Conservation (phyloP, 92 coral and sea anemone species). For the Meandrina meandrites region DNA sequence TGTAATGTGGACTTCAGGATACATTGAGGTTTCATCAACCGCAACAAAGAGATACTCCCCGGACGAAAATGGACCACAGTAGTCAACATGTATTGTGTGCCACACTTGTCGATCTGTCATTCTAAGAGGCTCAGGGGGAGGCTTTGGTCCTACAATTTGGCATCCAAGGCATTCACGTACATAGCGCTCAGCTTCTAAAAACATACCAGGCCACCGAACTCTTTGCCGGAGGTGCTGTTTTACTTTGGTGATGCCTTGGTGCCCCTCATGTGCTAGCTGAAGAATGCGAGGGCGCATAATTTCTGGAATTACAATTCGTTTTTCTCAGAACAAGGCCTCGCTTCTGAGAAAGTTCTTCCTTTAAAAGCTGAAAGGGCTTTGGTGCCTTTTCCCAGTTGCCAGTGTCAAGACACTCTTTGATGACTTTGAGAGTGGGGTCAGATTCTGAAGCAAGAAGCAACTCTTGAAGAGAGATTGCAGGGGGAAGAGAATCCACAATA, state of each 20-base stretch:
- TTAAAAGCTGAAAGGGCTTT: conserved; percentile 9
- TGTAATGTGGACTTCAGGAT: conserved; percentile 39
- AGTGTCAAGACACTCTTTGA: conserved; percentile 23
- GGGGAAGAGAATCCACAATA: conserved; percentile 33
- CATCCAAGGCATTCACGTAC: conserved; percentile 51
- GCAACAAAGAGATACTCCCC: conserved; percentile 52
- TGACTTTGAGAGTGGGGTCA: conserved; percentile 32
- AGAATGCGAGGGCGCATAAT: conserved; percentile 20
- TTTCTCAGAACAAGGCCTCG: conserved; percentile 6
- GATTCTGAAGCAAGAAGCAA: conserved; percentile 10
- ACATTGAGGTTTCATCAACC: conserved; percentile 38
- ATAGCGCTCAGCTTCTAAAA: conserved; percentile 44
- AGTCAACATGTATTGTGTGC: conserved; percentile 34
- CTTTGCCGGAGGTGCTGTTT: conserved; percentile 52
- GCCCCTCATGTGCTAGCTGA: conserved; percentile 67
- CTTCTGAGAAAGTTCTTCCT: conserved; percentile 24
- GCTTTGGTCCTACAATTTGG: conserved; percentile 45
- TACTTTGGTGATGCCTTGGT: conserved; percentile 63
- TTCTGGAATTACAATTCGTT: conserved; percentile 1
- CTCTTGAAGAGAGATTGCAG: conserved; percentile 36
- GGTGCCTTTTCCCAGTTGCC: conserved; percentile 29
- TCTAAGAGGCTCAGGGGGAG: conserved; percentile 31
- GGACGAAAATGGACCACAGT: conserved; percentile 46
- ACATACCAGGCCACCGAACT: conserved; percentile 69
- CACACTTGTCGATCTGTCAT: conserved; percentile 38